Base-by-base conservation (phyloP, 2,113 vertebrate genomes). In the Thalassarche chlororhynchos region DNA sequence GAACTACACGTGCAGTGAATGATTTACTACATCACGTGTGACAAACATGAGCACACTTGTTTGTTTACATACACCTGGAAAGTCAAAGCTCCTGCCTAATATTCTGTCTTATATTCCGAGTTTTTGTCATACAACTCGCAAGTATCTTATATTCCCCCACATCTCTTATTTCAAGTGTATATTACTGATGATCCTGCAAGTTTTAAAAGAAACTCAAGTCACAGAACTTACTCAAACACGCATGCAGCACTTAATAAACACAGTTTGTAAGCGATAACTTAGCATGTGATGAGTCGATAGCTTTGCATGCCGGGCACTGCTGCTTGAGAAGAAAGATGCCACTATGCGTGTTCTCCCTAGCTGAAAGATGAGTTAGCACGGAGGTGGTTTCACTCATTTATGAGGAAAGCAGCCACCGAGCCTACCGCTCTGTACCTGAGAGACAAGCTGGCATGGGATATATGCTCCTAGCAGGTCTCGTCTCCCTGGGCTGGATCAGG, bases 31-130 rank as follows among this genome's bases (percentile, higher is more conserved):
- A 16, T 12, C 85, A 54, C 64, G 28, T 0, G 0, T 8, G 28
- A 71, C 10, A 78, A 44, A 64, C 4, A 28, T 0, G 3, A 58
- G 38, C 25, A 14, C 21, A 2, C 36, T 29, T 24, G 23, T 28
- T 62, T 57, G n/a, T 54, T 71, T 60, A 71, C 32, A 29, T 2
- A 38, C 14, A 16, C 10, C 26, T 19, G 14, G 44, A 10, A 55
- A n/a, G 17, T 4, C 40, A 89, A 57, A 55, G 10, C 31, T 71
- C 57, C 40, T 9, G 3, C 5, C 69, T 28, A 49, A 47, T 2
- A 7, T 3, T 32, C 7, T 16, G 11, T 17, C 34, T 42, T 10
- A 12, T 2, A 34, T 4, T 15, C 26, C 0, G 0, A 8, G 34
- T 2, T 49, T 42, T 19, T 49, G 19, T 5, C 64, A n/a, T 4